Evolutionary conservation across 2,113 vertebrate genomes (phyloP).

Genomic region (Rallus limicola): DNA sequence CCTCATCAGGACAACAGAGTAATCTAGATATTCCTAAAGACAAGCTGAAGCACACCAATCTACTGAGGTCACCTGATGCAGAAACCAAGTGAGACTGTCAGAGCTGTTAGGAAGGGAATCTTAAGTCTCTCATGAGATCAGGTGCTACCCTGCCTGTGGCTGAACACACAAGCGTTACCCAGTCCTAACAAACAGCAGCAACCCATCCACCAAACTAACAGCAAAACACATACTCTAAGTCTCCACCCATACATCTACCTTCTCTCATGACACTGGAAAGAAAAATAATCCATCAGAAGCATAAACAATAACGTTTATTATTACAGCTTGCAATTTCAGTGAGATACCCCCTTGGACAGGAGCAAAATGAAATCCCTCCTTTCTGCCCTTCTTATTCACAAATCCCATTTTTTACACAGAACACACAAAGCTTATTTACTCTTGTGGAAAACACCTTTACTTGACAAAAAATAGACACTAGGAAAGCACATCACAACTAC

Average conservation of each 20-base stretch:
- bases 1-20: neutral
- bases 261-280: neutral
- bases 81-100: neutral
- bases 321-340: neutral
- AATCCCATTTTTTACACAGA: neutral
- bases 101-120: neutral
- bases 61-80: neutral
- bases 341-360: neutral
- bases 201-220: neutral
- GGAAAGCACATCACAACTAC: neutral
- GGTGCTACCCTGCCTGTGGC: neutral
- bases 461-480: neutral
- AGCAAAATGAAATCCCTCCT: neutral
- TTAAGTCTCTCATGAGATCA: neutral
- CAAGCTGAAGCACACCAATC: neutral
- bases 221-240: neutral
- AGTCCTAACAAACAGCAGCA: neutral
- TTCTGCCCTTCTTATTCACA: neutral
- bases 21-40: neutral
- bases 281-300: neutral
- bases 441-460: neutral
- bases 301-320: neutral
- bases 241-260: neutral
- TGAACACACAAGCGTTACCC: neutral
- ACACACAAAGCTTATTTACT: neutral